These are phyloP conservation scores for Drosophila tripunctata DNA, from an alignment of 2,888 invertebrate species.

Conservation along the genomic window DNA sequence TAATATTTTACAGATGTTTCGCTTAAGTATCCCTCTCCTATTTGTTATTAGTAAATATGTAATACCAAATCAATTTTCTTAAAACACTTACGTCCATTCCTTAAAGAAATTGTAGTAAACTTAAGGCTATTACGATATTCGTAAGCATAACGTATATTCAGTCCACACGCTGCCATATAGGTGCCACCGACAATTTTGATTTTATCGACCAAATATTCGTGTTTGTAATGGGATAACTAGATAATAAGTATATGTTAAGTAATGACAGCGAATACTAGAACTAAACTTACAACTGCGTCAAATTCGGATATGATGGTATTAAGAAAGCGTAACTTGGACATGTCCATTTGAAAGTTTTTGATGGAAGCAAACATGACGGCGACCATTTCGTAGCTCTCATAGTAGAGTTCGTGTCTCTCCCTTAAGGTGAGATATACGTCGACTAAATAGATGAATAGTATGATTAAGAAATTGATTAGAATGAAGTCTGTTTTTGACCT, in stretches of 20 bases:
- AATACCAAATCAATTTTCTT: too few species aligned
- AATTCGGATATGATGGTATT: constrained; percentile 97
- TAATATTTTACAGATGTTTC: too few species aligned
- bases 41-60: too few species aligned
- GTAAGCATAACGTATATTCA: constrained; percentile 88
- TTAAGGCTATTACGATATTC: constrained; percentile 31
- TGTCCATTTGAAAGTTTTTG: constrained; percentile 89
- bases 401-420: constrained; percentile 90
- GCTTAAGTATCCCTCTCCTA: too few species aligned
- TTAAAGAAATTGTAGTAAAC: background rate
- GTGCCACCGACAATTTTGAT: constrained; percentile 98
- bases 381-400: constrained; percentile 93
- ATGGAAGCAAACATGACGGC: constrained; percentile 98
- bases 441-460: constrained; percentile 71
- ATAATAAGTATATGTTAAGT: too few species aligned
- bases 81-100: background rate
- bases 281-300: constrained; percentile 87
- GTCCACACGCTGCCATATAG: constrained; percentile 98
- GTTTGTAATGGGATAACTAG: constrained; percentile 86
- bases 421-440: constrained; percentile 88
- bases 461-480: background rate
- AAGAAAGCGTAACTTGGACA: constrained; percentile 88
- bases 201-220: constrained; percentile 92
- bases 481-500: constrained; percentile 65
- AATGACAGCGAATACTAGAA: background rate